phyloP scores from a whole-genome alignment of 2,113 vertebrate species.

The Fukomys damarensis region DNA sequence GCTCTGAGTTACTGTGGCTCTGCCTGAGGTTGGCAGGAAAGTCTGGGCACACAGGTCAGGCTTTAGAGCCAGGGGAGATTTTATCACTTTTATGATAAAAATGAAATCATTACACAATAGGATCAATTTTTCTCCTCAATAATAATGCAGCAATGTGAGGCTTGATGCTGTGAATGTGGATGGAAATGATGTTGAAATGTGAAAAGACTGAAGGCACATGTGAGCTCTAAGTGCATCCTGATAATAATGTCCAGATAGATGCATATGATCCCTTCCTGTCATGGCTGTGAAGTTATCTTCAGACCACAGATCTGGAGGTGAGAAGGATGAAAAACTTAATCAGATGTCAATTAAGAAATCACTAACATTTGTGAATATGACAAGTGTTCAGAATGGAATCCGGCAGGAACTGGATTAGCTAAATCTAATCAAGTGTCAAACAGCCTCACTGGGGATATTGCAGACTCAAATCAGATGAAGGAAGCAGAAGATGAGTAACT shows the following conservation, averaged over 20 bases:
- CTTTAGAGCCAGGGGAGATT: not conserved
- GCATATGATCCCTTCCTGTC: not conserved
- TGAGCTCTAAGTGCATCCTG: not conserved
- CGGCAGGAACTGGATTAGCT: conserved; percentile 52
- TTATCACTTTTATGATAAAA: conserved; percentile 37
- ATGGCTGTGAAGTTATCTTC: not conserved
- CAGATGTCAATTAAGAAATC: conserved; percentile 54
- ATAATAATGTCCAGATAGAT: not conserved
- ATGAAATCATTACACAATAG: not conserved
- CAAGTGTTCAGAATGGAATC: conserved; percentile 12
- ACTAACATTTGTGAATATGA: conserved; percentile 42
- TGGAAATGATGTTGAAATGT: conserved; percentile 10
- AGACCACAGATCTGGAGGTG: not conserved
- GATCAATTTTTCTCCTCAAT: not conserved
- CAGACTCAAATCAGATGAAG: conserved; percentile 35
- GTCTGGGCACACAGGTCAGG: not conserved
- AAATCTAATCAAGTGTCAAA: conserved; percentile 37
- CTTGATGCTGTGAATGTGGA: not conserved
- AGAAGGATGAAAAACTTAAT: conserved; percentile 37
- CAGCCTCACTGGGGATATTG: not conserved
- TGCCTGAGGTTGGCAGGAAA: not conserved
- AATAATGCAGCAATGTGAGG: not conserved
- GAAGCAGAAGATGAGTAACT: not conserved
- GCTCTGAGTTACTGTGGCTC: not conserved
- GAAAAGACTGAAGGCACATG: conserved; percentile 2